Evolutionary conservation across 2,888 invertebrate species (phyloP), one percentile per base, ranked within the genome.

Genomic region (Monopis laevigella): DNA sequence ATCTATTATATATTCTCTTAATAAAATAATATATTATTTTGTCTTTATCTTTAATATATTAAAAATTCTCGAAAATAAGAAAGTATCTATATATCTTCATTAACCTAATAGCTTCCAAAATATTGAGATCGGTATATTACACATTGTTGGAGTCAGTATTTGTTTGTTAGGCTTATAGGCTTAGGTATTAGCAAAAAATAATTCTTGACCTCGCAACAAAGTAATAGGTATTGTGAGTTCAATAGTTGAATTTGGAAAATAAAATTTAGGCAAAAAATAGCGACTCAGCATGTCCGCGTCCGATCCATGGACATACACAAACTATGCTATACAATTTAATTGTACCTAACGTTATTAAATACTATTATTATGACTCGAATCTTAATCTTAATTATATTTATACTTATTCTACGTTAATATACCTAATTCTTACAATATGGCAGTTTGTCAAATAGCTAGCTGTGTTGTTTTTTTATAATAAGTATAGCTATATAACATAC

Each of bases 381-480:
- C 71, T 74, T 75, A 74, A 64, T 50, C 49, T 48, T 51, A 57
- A 69, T 62, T 58, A 67, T 51, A 61, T 54, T 66, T 74, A 74
- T 39, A n/a, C n/a, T n/a, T n/a, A n/a, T n/a, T n/a, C 26, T 13
- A 21, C 12, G n/a, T 36, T 21, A 36, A 12, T 6, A 10, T 12
- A 39, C 11, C 8, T 29, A 56, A 62, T 71, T 55, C 74, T 78
- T 77, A 80, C 67, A 69, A 67, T 80, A 80, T 80, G 80, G 80
- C 80, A 78, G 80, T 80, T n/a, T 73, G 69, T 75, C 71, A 68
- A 69, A 68, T 72, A 63, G 75, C 74, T 80, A 80, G 78, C 78
- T 72, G 73, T 67, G 72, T 75, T 75, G 73, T 63, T 59, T 32
- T 11, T 8, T 21, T 26, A 12, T 13, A 24, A 24, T 24, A 24